These are phyloP conservation scores for Cheirogaleus medius DNA, from an alignment of 2,113 vertebrate genomes.

Conservation along the genomic window DNA sequence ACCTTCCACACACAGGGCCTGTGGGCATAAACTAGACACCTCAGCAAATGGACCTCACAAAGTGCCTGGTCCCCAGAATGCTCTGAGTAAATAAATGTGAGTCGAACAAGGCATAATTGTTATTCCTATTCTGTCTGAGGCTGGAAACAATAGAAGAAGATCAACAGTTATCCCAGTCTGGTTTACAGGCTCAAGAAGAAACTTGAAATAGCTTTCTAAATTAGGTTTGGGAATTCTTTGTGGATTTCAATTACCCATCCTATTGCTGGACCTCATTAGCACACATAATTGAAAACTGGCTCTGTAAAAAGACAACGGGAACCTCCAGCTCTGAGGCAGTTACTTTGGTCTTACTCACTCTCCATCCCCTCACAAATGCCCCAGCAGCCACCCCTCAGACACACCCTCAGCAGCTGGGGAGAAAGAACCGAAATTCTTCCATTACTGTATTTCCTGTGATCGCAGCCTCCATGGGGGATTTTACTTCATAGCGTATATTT, in stretches of 20 bases:
- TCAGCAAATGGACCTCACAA: not conserved
- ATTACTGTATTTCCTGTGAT: not conserved
- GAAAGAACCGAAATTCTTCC: not conserved
- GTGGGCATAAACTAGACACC: not conserved
- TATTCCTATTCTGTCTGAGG: not conserved
- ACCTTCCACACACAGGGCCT: not conserved
- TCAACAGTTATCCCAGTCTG: not conserved
- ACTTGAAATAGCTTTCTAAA: constrained; percentile 60
- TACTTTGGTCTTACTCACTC: not conserved
- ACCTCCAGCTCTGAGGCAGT: not conserved
- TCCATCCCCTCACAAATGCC: not conserved
- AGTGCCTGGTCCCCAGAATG: too few species aligned
- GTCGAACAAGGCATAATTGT: not conserved
- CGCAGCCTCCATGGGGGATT: not conserved
- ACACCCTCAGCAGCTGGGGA: not conserved
- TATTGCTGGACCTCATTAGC: constrained; percentile 68
- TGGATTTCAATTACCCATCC: constrained; percentile 67
- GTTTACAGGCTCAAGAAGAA: constrained; percentile 34
- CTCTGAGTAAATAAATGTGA: not conserved
- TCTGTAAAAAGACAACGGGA: constrained; percentile 45
- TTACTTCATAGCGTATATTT: not conserved
- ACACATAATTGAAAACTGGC: constrained; percentile 62
- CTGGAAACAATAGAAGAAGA: constrained; percentile 24
- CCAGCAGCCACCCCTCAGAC: not conserved
- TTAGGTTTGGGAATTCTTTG: constrained; percentile 69